Evolutionary conservation across 1,140 invertebrate species (phyloP), one percentile per base, ranked within the genome.

Genomic region (Drosophila paulistorum): DNA sequence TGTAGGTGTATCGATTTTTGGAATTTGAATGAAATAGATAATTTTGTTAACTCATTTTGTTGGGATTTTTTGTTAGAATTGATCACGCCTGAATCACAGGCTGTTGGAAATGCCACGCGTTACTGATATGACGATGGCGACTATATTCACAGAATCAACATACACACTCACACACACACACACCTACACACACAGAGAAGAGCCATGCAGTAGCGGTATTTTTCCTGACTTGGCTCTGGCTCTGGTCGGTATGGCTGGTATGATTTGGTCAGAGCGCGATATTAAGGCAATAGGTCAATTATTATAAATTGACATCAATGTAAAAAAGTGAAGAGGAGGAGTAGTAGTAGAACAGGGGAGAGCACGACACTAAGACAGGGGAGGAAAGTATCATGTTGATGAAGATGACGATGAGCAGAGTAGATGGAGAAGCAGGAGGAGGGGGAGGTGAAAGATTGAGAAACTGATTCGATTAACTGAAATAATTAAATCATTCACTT

Each of bases 271-370:
- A 70, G 76, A 91, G 84, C 80, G 74, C 81, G 85, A 89, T 89
- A 91, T 86, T 91, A 90, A 90, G 89, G 84, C 89, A 91, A 91
- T 91, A 91, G 89, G 89, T 91, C 89, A 91, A 91, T 91, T 91
- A 74, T 90, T 83, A 82, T 91, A 91, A 91, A 91, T 91, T 91
- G 84, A 84, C 84, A 91, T 90, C 86, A 90, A 91, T 91, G 81
- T 91, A 85, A 89, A 79, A 85, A 79, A 69, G 67, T 77, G 74
- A 69, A 7, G 57, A 41, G 35, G n/a, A 33, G 20, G 51, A 80
- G 81, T 64, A 35, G 48, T 30, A 54, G 5, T 45, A 66, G 37
- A 54, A 39, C 30, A 11, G 26, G 55, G n/a, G 51, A 54, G 35
- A 35, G 41, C 33, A 51, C 5, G 30, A 6, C 30, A 30, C 2